Conservation (phyloP, 2,888 invertebrate genomes). For the Sarcophaga subvicina region DNA sequence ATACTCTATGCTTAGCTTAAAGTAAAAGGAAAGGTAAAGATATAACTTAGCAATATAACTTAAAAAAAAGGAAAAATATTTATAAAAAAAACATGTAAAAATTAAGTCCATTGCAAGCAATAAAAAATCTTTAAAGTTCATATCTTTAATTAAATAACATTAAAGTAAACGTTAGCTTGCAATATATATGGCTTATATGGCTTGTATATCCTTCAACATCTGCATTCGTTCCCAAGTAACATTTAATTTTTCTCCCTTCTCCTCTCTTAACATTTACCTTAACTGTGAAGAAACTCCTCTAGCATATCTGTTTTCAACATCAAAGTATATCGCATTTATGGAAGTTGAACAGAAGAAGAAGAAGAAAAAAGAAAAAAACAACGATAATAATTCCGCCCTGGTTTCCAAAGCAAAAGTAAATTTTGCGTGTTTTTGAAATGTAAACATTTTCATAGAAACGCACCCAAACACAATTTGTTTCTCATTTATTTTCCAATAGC, state of each 20-base stretch:
- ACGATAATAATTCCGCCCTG: not conserved
- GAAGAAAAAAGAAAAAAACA: not conserved
- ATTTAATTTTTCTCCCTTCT: no score
- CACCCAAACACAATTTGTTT: constrained; percentile 7
- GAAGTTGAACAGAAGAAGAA: constrained; percentile 25
- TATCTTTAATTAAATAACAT: no score
- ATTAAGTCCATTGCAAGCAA: no score
- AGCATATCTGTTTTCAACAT: constrained; percentile 27
- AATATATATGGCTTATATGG: no score
- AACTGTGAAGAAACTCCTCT: not conserved
- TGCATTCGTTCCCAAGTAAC: not conserved
- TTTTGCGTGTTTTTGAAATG: constrained; percentile 41
- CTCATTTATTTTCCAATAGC: not conserved
- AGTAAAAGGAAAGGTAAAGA: no score
- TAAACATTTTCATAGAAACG: constrained; percentile 21
- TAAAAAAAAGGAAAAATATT: no score
- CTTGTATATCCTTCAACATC: not conserved
- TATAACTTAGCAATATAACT: no score
- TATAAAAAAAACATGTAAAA: no score
- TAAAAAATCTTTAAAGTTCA: no score
- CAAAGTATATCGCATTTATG: constrained; percentile 11
- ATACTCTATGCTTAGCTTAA: no score
- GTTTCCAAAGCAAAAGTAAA: not conserved
- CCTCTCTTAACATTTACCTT: not conserved
- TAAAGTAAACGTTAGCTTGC: no score